A percentile compares a stretch with the other conserved stretches of the same genome.
These are phyloP conservation scores for Echinarachnius parma DNA, from an alignment of 53 echinoderm and acorn worm species.

Conservation along the genomic window DNA sequence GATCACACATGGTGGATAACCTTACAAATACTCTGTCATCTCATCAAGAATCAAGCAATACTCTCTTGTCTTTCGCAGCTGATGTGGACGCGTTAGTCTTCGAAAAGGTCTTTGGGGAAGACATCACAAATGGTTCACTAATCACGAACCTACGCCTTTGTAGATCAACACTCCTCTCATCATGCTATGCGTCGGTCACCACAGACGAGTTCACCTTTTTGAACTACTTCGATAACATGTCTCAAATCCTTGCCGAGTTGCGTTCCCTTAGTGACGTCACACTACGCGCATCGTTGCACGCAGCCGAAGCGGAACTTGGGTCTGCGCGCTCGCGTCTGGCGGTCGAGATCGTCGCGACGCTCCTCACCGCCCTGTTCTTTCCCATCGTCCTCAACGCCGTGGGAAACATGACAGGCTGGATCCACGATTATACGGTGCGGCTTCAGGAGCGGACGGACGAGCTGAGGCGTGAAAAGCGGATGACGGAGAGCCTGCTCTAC, in stretches of 20 bases:
- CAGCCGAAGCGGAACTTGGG: not conserved
- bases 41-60: not conserved
- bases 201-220: constrained; percentile 14
- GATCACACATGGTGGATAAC: not conserved
- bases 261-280: constrained; percentile 2
- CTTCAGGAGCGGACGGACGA: constrained; percentile 44
- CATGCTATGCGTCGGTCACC: constrained; percentile 7
- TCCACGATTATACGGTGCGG: constrained; percentile 57
- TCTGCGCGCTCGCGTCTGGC: constrained; percentile 17
- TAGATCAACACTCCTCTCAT: constrained; percentile 4
- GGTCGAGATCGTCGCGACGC: constrained; percentile 59
- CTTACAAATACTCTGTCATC: not conserved
- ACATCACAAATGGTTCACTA: too few species aligned
- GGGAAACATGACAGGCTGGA: constrained; percentile 70
- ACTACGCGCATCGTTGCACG: not conserved
- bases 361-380: constrained; percentile 48
- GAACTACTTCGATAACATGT: constrained; percentile 6
- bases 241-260: not conserved
- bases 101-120: not conserved
- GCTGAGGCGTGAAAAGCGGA: constrained; percentile 51
- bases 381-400: constrained; percentile 49
- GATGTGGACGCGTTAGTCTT: constrained; percentile 2
- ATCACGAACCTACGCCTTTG: too few species aligned
- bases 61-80: constrained; percentile 18
- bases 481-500: constrained; percentile 54